Conservation (phyloP, 2,113 vertebrate species). For the Ceyx melanurus region DNA sequence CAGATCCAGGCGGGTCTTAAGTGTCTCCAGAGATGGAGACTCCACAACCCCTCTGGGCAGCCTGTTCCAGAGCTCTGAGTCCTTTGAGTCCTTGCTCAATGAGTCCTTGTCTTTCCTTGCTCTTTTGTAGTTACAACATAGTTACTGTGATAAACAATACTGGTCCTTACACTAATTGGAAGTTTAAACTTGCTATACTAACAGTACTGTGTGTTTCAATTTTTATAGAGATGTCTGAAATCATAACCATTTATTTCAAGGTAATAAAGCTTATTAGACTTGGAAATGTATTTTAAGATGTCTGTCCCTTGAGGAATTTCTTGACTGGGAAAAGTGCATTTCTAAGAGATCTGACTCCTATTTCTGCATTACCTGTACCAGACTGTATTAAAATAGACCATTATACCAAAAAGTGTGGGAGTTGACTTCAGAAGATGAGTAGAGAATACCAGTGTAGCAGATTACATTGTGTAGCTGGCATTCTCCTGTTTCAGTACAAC, state of each 20-base stretch:
- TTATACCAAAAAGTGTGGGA: neutral
- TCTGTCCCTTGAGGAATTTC: neutral
- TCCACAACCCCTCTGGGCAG: too few species aligned
- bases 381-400: neutral
- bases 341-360: neutral
- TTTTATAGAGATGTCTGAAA: neutral
- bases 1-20: too few species aligned
- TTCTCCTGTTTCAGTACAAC: neutral
- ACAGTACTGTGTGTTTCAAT: neutral
- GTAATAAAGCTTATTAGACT: neutral
- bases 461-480: neutral
- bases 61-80: too few species aligned
- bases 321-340: neutral
- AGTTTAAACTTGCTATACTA: neutral
- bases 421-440: neutral
- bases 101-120: neutral
- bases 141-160: neutral
- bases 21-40: too few species aligned
- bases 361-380: neutral
- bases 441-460: neutral
- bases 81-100: too few species aligned
- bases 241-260: neutral
- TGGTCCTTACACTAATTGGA: neutral
- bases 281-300: neutral
- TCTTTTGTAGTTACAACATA: neutral